A percentile compares a stretch with the other conserved stretches of the same genome.
Conservation (phyloP, 2,888 invertebrate species). For the Cyclophora albipunctata region DNA sequence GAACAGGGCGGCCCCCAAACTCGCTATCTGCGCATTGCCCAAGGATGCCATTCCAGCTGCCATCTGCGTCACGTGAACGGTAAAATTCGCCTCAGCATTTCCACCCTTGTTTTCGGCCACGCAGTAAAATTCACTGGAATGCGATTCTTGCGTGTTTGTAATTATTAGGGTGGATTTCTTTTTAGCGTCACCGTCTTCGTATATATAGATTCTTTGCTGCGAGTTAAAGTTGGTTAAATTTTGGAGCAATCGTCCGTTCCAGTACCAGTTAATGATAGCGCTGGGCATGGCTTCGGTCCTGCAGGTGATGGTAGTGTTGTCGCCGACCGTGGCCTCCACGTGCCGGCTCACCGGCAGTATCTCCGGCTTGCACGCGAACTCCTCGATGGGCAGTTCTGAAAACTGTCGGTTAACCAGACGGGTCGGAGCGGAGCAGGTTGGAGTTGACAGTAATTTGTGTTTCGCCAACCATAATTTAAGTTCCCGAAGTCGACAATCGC, state of each 20-base stretch:
- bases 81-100: slow-evolving; percentile 91
- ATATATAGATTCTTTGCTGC: slow-evolving; percentile 84
- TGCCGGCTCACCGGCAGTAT: slow-evolving; percentile 84
- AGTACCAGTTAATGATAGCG: slow-evolving; percentile 89
- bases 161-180: slow-evolving; percentile 85
- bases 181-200: slow-evolving; percentile 84
- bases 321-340: slow-evolving; percentile 86
- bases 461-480: slow-evolving; percentile 88
- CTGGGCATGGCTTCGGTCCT: slow-evolving; percentile 87
- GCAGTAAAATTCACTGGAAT: slow-evolving; percentile 90
- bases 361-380: slow-evolving; percentile 91
- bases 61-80: slow-evolving; percentile 85
- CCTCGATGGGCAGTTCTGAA: slow-evolving; percentile 84
- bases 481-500: slow-evolving; percentile 88
- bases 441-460: slow-evolving; percentile 85
- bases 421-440: slow-evolving; percentile 83
- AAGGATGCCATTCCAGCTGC: slow-evolving; percentile 87
- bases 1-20: slow-evolving; percentile 87
- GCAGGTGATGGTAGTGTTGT: slow-evolving; percentile 90
- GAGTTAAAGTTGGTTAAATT: slow-evolving; percentile 87
- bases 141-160: slow-evolving; percentile 88
- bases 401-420: slow-evolving; percentile 83
- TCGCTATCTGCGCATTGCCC: slow-evolving; percentile 89
- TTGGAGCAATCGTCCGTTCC: slow-evolving; percentile 85
- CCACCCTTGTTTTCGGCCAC: slow-evolving; percentile 93